These are phyloP conservation scores for Pyrgilauda ruficollis DNA, from an alignment of 2,113 vertebrate genomes.

Conservation along the genomic window DNA sequence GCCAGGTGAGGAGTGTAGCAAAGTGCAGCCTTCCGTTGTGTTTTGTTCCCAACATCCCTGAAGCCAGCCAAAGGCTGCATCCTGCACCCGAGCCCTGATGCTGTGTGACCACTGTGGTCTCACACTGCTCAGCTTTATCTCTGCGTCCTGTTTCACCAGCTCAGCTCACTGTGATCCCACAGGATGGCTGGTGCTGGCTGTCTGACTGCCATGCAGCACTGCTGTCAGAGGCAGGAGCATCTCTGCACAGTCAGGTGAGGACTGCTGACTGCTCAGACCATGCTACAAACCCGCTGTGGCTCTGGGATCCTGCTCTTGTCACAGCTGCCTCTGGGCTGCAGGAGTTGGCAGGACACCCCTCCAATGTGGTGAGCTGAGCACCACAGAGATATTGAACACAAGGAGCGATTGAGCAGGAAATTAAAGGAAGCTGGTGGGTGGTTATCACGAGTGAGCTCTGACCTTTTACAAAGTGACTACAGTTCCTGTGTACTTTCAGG, in stretches of 20 bases:
- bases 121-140: background rate
- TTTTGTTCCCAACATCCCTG: accelerated
- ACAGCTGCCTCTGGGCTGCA: background rate
- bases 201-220: accelerated
- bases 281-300: background rate
- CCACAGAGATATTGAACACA: background rate
- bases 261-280: accelerated
- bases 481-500: background rate
- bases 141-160: accelerated
- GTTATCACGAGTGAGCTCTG: background rate
- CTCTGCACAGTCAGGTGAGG: background rate
- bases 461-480: background rate
- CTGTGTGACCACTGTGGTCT: background rate
- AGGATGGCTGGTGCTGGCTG: background rate
- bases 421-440: background rate
- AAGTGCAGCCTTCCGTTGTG: accelerated
- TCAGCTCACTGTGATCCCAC: accelerated
- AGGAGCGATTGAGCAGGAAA: background rate
- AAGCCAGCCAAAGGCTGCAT: accelerated
- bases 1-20: accelerated
- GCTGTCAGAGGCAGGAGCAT: background rate
- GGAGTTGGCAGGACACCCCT: background rate
- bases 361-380: accelerated
- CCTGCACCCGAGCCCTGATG: background rate
- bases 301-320: background rate